Conservation (phyloP, 2,888 invertebrate species). For the Rhaphigaster nebulosa region DNA sequence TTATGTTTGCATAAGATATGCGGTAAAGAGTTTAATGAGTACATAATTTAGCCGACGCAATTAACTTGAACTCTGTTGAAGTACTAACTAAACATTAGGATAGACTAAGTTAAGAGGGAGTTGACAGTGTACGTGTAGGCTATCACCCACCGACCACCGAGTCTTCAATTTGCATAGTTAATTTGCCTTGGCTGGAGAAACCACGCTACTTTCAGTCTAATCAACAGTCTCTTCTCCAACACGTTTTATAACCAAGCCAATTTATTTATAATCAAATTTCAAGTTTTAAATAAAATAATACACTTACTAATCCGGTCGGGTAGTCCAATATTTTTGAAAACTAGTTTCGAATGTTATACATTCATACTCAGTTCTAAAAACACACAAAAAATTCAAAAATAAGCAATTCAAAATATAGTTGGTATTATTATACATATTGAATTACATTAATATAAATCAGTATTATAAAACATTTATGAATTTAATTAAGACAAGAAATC, state of each 20-base stretch:
- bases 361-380: no score
- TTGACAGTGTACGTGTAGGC: not conserved
- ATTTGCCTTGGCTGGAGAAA: not conserved
- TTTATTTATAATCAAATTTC: not conserved
- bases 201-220: not conserved
- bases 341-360: no score
- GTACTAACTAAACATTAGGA: not conserved
- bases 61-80: not conserved
- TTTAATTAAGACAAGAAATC: no score
- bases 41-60: not conserved
- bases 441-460: no score
- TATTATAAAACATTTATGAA: no score
- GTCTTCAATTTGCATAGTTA: constrained; percentile 9
- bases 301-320: no score
- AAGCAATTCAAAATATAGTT: no score
- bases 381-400: no score
- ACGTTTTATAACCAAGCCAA: not conserved
- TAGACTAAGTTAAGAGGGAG: not conserved
- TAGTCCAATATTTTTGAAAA: no score
- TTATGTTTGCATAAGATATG: no score
- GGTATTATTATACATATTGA: no score
- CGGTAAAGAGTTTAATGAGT: not conserved
- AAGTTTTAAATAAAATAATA: not conserved
- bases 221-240: not conserved
- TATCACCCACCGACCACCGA: not conserved